Evolutionary conservation across 1,140 invertebrate species (phyloP), one percentile per base, ranked within the genome.

Genomic region (Xylocopa sonorina): DNA sequence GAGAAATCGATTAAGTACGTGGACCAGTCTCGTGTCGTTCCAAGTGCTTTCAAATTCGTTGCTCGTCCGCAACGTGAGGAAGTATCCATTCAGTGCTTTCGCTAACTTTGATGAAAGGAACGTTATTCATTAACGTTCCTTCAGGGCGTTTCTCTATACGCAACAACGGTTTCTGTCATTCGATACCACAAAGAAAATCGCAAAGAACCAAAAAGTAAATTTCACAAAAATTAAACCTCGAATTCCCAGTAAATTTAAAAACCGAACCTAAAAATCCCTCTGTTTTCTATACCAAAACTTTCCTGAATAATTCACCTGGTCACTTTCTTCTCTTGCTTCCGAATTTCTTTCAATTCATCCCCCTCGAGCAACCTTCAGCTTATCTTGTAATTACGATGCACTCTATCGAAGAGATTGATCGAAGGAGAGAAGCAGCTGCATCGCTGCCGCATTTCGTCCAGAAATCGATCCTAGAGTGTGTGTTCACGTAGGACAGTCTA

Each of bases 381-480:
- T 38, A 43, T 24, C 21, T 24, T 64, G 16, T 32, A 21, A 68
- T 48, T 34, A 21, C 24, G 6, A 18, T 16, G 38, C 14, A 12
- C 38, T 32, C 48, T 12, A 18, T 51, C 6, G 7, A 7, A 9
- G 6, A 18, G 46, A 50, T 16, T 48, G 24, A 38, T 68, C 18
- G 16, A 67, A 24, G 24, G 48, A 38, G 4, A 24, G 21, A 4
- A 51, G 46, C 64, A 67, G 27, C 64, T 67, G 64, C 64, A 68
- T 14, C 29, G 57, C 29, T 29, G n/a, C 57, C 32, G 29, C 57
- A 60, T 60, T 60, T 60, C 57, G 32, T 48, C 9, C 63, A 64
- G 34, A 14, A 66, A 66, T 48, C 63, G 48, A 68, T 68, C 48
- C 46, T 48, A 68, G 29, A 68, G 48, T 32, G 46, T 32, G 46